Conservation (phyloP, 2,888 invertebrate species). For the Spisula solida region DNA sequence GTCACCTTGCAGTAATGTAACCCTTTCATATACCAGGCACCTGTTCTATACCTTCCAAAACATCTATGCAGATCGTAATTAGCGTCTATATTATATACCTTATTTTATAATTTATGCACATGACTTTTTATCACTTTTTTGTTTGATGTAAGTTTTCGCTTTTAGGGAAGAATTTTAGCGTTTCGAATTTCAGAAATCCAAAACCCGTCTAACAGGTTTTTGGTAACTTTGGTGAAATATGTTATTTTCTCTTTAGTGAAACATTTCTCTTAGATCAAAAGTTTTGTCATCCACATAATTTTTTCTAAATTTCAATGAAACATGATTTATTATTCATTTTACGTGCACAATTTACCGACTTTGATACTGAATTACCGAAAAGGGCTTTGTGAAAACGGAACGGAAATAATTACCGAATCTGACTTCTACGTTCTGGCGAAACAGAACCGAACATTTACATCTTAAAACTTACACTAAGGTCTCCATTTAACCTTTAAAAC, state of each 20-base stretch:
- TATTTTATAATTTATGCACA: neutral
- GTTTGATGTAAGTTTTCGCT: slow-evolving; percentile 1
- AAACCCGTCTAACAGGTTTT: slow-evolving; percentile 2
- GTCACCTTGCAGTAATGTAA: slow-evolving; percentile 24
- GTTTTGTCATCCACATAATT: neutral
- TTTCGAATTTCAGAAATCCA: neutral
- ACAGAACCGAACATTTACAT: neutral
- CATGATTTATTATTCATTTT: neutral
- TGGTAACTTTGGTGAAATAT: neutral
- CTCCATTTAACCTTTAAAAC: neutral
- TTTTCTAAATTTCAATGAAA: neutral
- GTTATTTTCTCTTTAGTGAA: neutral
- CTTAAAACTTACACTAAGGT: too few species aligned
- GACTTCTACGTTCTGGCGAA: neutral
- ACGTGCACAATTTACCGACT: neutral
- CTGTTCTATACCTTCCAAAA: neutral
- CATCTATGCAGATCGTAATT: neutral
- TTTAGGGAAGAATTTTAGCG: neutral
- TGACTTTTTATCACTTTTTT: neutral
- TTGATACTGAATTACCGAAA: neutral
- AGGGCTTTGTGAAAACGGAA: neutral
- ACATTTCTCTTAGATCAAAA: neutral
- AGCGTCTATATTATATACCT: neutral
- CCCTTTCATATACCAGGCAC: slow-evolving; percentile 10
- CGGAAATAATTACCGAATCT: neutral